These are phyloP conservation scores for Desmophyllum pertusum DNA, from an alignment of 92 coral and sea anemone species.

Conservation along the genomic window DNA sequence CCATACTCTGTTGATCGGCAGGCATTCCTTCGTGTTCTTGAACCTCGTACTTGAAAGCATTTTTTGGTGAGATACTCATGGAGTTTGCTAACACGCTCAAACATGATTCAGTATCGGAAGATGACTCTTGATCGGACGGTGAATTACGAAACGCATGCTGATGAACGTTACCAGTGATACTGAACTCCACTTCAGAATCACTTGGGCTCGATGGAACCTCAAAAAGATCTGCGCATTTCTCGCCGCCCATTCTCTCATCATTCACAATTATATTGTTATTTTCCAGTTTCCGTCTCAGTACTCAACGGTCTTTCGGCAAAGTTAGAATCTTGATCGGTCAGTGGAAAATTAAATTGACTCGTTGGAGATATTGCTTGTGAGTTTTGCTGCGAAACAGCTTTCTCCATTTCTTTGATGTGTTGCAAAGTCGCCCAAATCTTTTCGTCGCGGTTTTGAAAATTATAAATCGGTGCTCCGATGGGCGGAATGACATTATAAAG, in stretches of 20 bases:
- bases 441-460: constrained; percentile 46
- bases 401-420: constrained; percentile 39
- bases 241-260: background rate
- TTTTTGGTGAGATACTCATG: background rate
- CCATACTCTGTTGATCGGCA: background rate
- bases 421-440: constrained; percentile 23
- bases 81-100: background rate
- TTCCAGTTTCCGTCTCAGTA: background rate
- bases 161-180: background rate
- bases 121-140: background rate
- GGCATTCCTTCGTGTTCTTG: background rate
- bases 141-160: background rate
- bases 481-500: constrained; percentile 52
- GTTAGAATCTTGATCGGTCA: background rate
- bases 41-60: background rate
- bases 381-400: background rate
- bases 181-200: constrained; percentile 28
- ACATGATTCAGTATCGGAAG: constrained; percentile 7
- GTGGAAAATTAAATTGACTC: background rate
- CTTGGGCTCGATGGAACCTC: constrained; percentile 1
- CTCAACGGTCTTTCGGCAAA: background rate
- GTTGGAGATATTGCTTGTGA: background rate
- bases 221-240: background rate
- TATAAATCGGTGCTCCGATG: constrained; percentile 48
- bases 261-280: background rate